Base-by-base conservation (phyloP, 2,113 vertebrate species). In the Phaethon lepturus region DNA sequence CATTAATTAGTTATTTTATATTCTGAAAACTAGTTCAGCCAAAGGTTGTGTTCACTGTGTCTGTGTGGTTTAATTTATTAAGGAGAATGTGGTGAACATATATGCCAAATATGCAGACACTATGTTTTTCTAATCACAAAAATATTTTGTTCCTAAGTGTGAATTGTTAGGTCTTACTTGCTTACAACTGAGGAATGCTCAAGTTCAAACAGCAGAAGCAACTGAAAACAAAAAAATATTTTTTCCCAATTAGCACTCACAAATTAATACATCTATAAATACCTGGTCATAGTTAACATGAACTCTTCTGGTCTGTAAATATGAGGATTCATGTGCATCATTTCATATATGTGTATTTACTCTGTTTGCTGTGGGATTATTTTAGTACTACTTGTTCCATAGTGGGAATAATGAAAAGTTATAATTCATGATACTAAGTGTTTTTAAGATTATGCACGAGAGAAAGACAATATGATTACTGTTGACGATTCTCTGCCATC, bases 81-180 rank as follows among this genome's bases (percentile, higher is more conserved):
- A 88, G 83, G 96, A 93, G 86, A 90, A 96, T 73, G 72, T 77
- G 67, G 81, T 92, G 85, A 95, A 71, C 45, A 15, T 94, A 52
- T 23, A 88, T 73, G 90, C 90, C 90, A 97, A 93, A 87, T 97
- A 94, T 94, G 93, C 89, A 90, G 90, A 80, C 62, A 4, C 47
- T 83, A 7, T 52, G 52, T 90, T 95, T 97, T 95, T 75, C 80
- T 95, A 97, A 95, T 97, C 90, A 38, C 76, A 95, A 73, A 94
- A 95, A 86, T 97, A 95, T 95, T 95, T 97, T 79, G 42, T 93
- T 93, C 50, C 14, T 31, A 95, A 69, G 88, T 96, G 94, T 94
- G 84, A 95, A 91, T 92, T 90, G 56, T 77, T 96, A 78, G 73
- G 74, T 75, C 75, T 73, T 78, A 66, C 81, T 96, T 95, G 63